Evolutionary conservation across 2,888 invertebrate species (phyloP), one percentile per base, ranked within the genome.

Genomic region (Thelaira solivaga): DNA sequence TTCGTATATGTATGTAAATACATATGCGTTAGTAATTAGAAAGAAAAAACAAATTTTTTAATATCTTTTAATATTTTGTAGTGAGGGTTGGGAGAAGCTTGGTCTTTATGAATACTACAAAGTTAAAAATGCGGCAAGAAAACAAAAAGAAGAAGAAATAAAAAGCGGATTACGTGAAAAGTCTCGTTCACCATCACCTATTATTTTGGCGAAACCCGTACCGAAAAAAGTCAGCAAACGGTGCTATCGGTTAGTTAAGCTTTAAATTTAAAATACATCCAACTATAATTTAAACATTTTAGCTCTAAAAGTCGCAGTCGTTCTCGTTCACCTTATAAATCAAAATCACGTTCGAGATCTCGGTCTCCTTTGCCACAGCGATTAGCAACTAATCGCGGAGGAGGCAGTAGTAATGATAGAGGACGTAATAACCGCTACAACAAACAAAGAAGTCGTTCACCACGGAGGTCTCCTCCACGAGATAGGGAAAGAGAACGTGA

Each of bases 51-150:
- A 4, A 0, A 5, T 2, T 11, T 22, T 13, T 39, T 34, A 22
- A 31, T 13, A 7, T 26, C 2, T 36, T 39, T 20, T n/a, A n/a
- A 0, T n/a, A 6, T 39, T 6, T n/a, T 59, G 65, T 74, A 94
- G 94, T 89, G 98, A 99, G 89, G 99, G 99, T 29, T 99, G 99
- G 99, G 99, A 99, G 89, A 97, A 97, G 89, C 91, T 98, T 85
- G 98, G 97, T 80, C 91, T 99, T 67, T 98, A 97, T 89, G 99
- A 99, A 90, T 99, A 97, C 90, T 98, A 97, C 90, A 97, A 97
- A 90, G 96, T 97, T 5, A 99, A 99, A 90, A 96, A 97, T 88
- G 92, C 93, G 75, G 97, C 97, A 1, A 93, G 94, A 82, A 96
- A 96, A 86, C 93, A 94, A 85, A 97, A 96, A 86, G 95, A 96